Conservation (phyloP, 2,113 vertebrate genomes). For the rat (Rattus norvegicus) region GRCr8 NC_086021.1:136008501-136009000, state of each 20-base stretch:
- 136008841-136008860: neutral
- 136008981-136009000: conserved; percentile 51
- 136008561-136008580: neutral
- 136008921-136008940: conserved; percentile 13
- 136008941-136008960: conserved; percentile 8
- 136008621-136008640: neutral
- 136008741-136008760: neutral
- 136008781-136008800: conserved; percentile 19
- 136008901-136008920: conserved; percentile 22
- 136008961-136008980: neutral
- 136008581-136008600: neutral
- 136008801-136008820: neutral
- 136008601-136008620: neutral
- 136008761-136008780: neutral
- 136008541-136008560: neutral
- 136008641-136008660: neutral
- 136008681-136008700: neutral
- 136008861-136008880: neutral
- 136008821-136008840: neutral
- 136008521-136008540: neutral
- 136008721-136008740: neutral
- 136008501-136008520: neutral
- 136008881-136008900: neutral
- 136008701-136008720: neutral
- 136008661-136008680: neutral